Percentiles rank a stretch among this genome's conserved stretches.
These are phyloP conservation scores for Aplocera efformata DNA, from an alignment of 2,888 invertebrate genomes.

Conservation along the genomic window DNA sequence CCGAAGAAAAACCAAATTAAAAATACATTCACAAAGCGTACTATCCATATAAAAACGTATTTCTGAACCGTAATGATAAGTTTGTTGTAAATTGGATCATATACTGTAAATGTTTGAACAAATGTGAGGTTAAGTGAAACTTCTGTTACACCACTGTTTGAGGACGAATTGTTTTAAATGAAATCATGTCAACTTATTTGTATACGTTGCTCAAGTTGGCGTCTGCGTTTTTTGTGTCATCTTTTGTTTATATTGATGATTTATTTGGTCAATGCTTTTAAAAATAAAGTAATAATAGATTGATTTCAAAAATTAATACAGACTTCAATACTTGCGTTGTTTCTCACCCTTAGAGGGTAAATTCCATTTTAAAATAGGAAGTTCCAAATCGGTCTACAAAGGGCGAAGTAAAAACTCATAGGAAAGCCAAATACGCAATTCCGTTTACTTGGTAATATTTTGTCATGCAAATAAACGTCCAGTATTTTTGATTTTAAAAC, in stretches of 20 bases:
- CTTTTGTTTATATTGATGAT: conserved; percentile 5
- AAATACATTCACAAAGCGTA: conserved; percentile 3
- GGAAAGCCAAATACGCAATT: too few species aligned
- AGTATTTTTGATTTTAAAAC: too few species aligned
- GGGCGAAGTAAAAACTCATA: too few species aligned
- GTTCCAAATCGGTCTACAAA: too few species aligned
- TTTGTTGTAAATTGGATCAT: conserved; percentile 39
- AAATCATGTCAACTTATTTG: conserved; percentile 31
- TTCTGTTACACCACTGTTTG: conserved; percentile 37
- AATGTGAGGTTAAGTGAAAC: conserved; percentile 38
- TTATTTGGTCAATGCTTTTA: too few species aligned
- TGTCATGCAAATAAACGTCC: too few species aligned
- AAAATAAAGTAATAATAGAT: too few species aligned
- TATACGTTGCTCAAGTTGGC: conserved; percentile 25
- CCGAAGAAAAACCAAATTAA: conserved; percentile 12
- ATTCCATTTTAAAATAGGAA: too few species aligned
- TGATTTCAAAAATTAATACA: too few species aligned
- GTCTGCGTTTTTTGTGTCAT: conserved; percentile 1
- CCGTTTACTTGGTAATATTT: too few species aligned
- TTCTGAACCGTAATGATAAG: conserved; percentile 18
- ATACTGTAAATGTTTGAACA: conserved; percentile 36
- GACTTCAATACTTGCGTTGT: too few species aligned
- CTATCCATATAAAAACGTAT: neutral
- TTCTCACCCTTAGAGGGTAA: too few species aligned
- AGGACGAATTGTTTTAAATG: conserved; percentile 19